Conservation (phyloP, 2,797 vertebrate genomes). For the Odontamblyopus lacepedii region DNA sequence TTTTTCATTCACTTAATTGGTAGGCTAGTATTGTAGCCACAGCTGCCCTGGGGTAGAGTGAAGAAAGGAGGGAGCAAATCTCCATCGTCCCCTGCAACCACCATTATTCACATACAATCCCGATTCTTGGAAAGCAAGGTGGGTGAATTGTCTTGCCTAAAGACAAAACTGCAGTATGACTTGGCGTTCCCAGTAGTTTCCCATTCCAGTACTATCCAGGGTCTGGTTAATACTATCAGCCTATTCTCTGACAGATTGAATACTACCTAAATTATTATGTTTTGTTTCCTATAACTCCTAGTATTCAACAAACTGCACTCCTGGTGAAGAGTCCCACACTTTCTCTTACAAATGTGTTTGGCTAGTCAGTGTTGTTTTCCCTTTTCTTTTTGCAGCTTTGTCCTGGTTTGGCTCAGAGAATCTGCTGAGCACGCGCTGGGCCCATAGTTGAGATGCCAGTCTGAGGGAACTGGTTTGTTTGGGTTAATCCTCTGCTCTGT, state of each 20-base stretch:
- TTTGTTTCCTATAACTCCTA: neutral
- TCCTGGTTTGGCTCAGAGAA: constrained; percentile 49
- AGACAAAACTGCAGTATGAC: too few species aligned
- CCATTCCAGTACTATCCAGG: too few species aligned
- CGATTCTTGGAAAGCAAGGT: too few species aligned
- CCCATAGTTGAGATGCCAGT: constrained; percentile 68
- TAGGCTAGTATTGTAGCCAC: too few species aligned
- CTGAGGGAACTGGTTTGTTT: constrained; percentile 63
- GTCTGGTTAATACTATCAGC: too few species aligned
- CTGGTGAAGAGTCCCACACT: neutral
- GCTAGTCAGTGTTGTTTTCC: constrained; percentile 23
- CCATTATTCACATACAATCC: too few species aligned
- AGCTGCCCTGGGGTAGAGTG: too few species aligned
- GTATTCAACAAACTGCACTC: neutral
- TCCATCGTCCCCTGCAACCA: too few species aligned
- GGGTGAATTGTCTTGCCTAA: too few species aligned
- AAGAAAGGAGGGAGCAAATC: too few species aligned
- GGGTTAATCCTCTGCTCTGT: constrained; percentile 67
- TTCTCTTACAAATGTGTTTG: neutral
- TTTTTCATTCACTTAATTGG: too few species aligned
- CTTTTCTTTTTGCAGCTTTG: constrained; percentile 45
- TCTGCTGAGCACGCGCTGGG: constrained; percentile 69
- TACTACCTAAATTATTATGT: neutral
- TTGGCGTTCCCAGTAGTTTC: too few species aligned
- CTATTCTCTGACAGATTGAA: neutral